These are phyloP conservation scores for Ormyrus nitidulus DNA, from an alignment of 2,888 invertebrate species.

Conservation along the genomic window DNA sequence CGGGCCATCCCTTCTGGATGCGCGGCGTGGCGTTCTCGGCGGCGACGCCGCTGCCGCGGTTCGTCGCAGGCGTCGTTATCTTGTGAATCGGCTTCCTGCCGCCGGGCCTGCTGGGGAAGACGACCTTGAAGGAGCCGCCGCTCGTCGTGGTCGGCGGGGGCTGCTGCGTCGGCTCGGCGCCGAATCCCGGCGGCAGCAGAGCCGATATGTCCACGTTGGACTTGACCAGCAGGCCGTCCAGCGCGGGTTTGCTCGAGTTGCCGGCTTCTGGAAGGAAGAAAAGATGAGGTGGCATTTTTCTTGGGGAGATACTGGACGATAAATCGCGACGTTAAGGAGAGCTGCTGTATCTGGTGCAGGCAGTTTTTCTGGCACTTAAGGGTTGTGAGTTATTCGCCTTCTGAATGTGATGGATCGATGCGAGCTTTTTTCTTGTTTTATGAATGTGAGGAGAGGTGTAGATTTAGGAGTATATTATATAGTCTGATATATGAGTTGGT, in stretches of 20 bases:
- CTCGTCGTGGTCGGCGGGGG: slow-evolving; percentile 39
- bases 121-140: slow-evolving; percentile 78
- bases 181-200: slow-evolving; percentile 78
- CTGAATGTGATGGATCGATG: no score
- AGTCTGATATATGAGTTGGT: no score
- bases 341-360: no score
- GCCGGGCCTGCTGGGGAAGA: slow-evolving; percentile 88
- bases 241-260: slow-evolving; percentile 8
- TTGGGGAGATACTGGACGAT: no score
- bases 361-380: no score
- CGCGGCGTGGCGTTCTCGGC: slow-evolving; percentile 77
- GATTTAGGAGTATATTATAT: no score
- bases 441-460: no score
- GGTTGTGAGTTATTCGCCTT: no score
- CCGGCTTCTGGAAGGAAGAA: not conserved
- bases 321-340: no score
- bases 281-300: not conserved
- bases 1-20: slow-evolving; percentile 91
- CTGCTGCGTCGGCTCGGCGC: not conserved
- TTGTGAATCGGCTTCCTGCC: slow-evolving; percentile 79
- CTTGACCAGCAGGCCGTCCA: slow-evolving; percentile 70
- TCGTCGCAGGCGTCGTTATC: slow-evolving; percentile 77
- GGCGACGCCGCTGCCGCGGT: slow-evolving; percentile 75
- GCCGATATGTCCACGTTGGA: slow-evolving; percentile 74
- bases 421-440: no score